phyloP scores from a whole-genome alignment of 2,888 invertebrate species.

The Nemurella pictetii region DNA sequence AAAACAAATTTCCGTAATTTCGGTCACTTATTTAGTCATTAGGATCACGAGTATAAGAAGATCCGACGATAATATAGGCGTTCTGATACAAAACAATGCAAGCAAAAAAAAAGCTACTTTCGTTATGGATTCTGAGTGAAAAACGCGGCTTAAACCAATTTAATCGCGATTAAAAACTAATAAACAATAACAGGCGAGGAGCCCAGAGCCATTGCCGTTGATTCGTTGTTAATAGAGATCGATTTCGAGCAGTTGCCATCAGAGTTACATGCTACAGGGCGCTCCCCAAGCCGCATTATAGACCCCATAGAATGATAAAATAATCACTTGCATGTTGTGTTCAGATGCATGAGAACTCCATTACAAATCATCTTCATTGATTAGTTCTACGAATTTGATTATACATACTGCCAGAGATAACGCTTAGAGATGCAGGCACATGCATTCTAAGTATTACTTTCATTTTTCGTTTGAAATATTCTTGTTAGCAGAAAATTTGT shows the following conservation, averaged over 20 bases:
- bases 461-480: too few species aligned
- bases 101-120: not conserved
- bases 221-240: constrained; percentile 19
- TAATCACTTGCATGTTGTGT: too few species aligned
- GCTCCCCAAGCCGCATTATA: too few species aligned
- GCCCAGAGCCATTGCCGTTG: constrained; percentile 12
- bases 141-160: constrained; percentile 21
- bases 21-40: constrained; percentile 40
- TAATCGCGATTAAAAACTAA: constrained; percentile 36
- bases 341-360: too few species aligned
- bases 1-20: constrained; percentile 39
- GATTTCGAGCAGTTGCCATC: not conserved
- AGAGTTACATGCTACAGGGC: not conserved
- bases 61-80: constrained; percentile 22
- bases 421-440: too few species aligned
- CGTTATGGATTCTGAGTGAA: constrained; percentile 12
- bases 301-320: too few species aligned
- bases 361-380: too few species aligned
- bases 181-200: constrained; percentile 27
- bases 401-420: too few species aligned
- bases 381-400: too few species aligned
- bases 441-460: too few species aligned
- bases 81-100: constrained; percentile 16
- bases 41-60: constrained; percentile 35
- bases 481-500: too few species aligned